Evolutionary conservation across 2,113 vertebrate species (phyloP).

Genomic region (Eonycteris spelaea): DNA sequence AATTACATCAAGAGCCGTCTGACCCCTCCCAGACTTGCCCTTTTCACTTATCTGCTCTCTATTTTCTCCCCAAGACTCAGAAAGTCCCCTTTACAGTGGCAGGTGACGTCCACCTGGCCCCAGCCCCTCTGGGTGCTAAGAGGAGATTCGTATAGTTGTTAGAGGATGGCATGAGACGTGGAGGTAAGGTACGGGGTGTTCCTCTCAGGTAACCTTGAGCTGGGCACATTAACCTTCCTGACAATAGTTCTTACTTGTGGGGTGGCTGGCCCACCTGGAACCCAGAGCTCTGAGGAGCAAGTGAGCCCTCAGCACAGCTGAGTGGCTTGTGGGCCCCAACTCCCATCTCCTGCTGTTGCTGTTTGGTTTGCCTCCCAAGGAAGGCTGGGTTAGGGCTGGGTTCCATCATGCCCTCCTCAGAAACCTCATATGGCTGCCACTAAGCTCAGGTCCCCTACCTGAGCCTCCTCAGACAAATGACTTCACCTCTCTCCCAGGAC

Average conservation of each 20-base stretch:
- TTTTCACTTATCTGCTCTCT: background rate
- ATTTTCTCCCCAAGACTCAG: rapidly evolving
- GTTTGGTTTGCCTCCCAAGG: background rate
- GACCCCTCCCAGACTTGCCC: background rate
- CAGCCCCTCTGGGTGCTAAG: background rate
- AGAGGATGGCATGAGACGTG: background rate
- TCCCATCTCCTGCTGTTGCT: background rate
- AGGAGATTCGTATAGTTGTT: rapidly evolving
- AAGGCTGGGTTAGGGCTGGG: background rate
- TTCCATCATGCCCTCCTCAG: background rate
- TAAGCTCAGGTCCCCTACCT: no score
- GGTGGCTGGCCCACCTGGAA: background rate
- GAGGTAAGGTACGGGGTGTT: background rate
- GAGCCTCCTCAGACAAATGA: rapidly evolving
- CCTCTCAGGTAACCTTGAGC: background rate
- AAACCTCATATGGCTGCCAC: background rate
- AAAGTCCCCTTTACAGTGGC: background rate
- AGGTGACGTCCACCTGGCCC: background rate
- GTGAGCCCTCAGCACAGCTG: background rate
- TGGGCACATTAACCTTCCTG: background rate
- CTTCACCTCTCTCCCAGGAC: background rate
- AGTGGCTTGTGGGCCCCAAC: rapidly evolving
- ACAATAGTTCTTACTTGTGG: background rate
- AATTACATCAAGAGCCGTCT: background rate
- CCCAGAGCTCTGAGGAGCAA: background rate